Conservation (phyloP, 2,113 vertebrate genomes). For the Myotis davidii region DNA sequence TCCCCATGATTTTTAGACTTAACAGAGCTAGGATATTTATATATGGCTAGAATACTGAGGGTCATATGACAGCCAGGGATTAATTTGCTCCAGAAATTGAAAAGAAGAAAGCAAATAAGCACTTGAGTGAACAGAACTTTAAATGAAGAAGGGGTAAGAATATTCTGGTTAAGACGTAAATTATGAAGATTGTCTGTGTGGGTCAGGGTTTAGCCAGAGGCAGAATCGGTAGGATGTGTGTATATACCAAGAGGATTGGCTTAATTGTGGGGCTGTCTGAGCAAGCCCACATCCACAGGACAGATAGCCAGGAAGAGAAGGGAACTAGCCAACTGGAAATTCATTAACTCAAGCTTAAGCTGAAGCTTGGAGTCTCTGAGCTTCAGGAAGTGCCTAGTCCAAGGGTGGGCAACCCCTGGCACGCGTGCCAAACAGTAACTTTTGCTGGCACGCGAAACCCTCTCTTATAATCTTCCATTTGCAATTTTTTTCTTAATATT, state of each 20-base stretch:
- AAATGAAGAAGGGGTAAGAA: not conserved
- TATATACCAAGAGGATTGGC: not conserved
- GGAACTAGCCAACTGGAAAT: not conserved
- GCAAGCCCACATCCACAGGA: not conserved
- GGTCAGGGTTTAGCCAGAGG: not conserved
- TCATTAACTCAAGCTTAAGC: not conserved
- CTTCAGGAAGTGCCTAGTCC: not conserved
- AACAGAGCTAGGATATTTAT: not conserved
- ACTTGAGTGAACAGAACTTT: not conserved
- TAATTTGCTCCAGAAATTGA: not conserved
- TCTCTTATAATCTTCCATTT: no score
- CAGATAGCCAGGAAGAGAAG: not conserved
- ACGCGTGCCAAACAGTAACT: no score
- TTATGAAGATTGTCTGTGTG: not conserved
- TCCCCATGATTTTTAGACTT: not conserved
- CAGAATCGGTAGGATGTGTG: not conserved
- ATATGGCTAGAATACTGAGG: not conserved
- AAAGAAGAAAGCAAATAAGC: not conserved
- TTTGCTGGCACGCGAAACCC: no score
- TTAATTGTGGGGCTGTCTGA: not conserved
- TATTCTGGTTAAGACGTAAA: not conserved
- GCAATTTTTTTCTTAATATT: no score
- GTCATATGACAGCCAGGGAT: not conserved
- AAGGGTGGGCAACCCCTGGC: no score
- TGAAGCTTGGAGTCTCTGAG: not conserved